phyloP scores from a whole-genome alignment of 2,797 vertebrate species.

The Gastrophryne carolinensis region DNA sequence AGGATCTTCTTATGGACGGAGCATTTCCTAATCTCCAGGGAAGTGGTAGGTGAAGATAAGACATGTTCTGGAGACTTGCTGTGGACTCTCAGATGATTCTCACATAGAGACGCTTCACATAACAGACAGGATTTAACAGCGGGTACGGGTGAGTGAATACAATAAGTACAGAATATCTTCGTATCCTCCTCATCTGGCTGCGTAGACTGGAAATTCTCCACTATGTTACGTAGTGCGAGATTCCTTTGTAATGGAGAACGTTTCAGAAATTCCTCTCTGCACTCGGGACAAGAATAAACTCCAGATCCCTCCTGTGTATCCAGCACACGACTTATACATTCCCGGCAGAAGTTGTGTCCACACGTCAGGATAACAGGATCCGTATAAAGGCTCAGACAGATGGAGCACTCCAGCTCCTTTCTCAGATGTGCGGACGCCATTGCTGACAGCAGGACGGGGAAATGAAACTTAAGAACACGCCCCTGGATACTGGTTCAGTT shows the following conservation, averaged over 20 bases:
- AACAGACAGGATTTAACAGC: slow-evolving; percentile 68
- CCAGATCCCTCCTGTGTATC: slow-evolving; percentile 19
- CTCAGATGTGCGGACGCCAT: slow-evolving; percentile 3
- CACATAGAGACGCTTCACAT: slow-evolving; percentile 67
- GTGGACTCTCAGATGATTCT: slow-evolving; percentile 65
- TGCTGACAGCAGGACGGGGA: too few species aligned
- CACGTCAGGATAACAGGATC: neutral
- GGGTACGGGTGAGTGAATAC: slow-evolving; percentile 16
- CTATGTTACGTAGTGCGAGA: slow-evolving; percentile 69
- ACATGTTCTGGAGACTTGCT: slow-evolving; percentile 60
- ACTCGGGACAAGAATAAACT: slow-evolving; percentile 65
- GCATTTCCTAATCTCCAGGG: slow-evolving; percentile 55
- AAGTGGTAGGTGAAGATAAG: slow-evolving; percentile 54
- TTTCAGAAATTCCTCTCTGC: slow-evolving; percentile 60
- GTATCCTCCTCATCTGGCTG: neutral
- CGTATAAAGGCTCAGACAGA: slow-evolving; percentile 14
- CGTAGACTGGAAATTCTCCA: slow-evolving; percentile 62
- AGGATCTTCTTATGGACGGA: slow-evolving; percentile 56
- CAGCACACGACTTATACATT: slow-evolving; percentile 60
- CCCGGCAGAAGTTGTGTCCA: slow-evolving; percentile 45
- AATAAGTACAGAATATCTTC: slow-evolving; percentile 62
- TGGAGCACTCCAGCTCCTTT: slow-evolving; percentile 1
- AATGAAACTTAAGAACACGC: too few species aligned
- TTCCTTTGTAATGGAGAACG: slow-evolving; percentile 62
- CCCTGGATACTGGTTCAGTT: too few species aligned